Evolutionary conservation across 2,113 vertebrate genomes (phyloP).

Genomic region (Aythya baeri): DNA sequence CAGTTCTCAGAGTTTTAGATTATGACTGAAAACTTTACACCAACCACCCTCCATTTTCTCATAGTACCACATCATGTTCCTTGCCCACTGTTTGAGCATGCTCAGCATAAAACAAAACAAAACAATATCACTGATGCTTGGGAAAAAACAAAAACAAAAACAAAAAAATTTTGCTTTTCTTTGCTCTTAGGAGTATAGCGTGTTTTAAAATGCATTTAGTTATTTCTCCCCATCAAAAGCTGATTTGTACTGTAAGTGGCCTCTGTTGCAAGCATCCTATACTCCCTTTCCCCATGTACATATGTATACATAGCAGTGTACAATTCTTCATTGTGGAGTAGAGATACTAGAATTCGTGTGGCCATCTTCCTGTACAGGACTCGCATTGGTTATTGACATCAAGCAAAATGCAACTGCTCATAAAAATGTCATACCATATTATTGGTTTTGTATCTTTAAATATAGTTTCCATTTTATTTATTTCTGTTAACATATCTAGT

Average conservation of each 20-base stretch:
- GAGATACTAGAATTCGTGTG: slow-evolving; percentile 85
- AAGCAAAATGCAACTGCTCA: slow-evolving; percentile 52
- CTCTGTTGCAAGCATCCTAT: slow-evolving; percentile 81
- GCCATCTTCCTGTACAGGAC: slow-evolving; percentile 91
- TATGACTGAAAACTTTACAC: background rate
- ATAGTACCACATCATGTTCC: background rate
- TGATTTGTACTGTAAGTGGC: slow-evolving; percentile 74
- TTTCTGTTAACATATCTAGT: slow-evolving; percentile 88
- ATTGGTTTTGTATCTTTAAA: slow-evolving; percentile 76
- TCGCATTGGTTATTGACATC: slow-evolving; percentile 48
- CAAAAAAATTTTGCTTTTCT: slow-evolving; percentile 48
- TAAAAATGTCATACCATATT: slow-evolving; percentile 62
- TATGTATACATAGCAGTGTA: slow-evolving; percentile 91
- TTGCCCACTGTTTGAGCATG: background rate
- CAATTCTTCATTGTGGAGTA: slow-evolving; percentile 85
- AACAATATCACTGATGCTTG: slow-evolving; percentile 1
- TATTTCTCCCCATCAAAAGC: slow-evolving; percentile 57
- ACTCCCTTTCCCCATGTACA: slow-evolving; percentile 85
- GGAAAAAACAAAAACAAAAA: background rate
- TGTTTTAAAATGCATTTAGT: background rate
- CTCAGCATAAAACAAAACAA: background rate
- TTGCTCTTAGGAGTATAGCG: slow-evolving; percentile 33
- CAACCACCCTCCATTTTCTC: background rate
- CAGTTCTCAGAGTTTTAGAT: background rate
- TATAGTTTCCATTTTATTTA: slow-evolving; percentile 93